Evolutionary conservation across 1,140 invertebrate genomes (phyloP), one percentile per base, ranked within the genome.

Genomic region (Leptopilina clavipes): DNA sequence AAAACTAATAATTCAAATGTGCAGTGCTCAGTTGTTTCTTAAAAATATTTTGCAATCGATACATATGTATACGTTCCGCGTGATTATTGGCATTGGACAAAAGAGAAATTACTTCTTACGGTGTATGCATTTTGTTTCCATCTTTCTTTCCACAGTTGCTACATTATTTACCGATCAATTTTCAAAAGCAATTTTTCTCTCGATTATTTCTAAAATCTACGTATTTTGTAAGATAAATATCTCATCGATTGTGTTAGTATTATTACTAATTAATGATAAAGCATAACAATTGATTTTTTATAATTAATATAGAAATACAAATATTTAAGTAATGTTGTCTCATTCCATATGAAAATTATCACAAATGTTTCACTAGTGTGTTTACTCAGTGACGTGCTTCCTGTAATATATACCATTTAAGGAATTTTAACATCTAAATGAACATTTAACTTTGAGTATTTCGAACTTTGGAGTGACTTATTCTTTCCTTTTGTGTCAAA

Each of bases 91-190:
- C 25, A 65, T 37, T 65, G 12, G 44, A 54, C 37, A 65, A 73
- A 75, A 56, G 74, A 76, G 74, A 79, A 79, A 79, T 79, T 73
- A 73, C 72, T 40, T 52, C 45, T 73, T 79, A 59, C 56, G 37
- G 25, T 76, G 45, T 54, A 79, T 43, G 25, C 59, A 52, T 65
- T 65, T 65, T 65, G 22, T 37, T 14, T 65, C 11, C n/a, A n/a
- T 65, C 11, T 19, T 59, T 31, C 25, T 25, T 65, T 65, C 25
- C 56, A 12, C 22, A 59, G 18, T 31, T 3, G 14, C 25, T 31
- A 65, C 25, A 65, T 37, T 59, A 25, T 59, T 65, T 17, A 6
- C 25, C 25, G 5, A 65, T 65, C 25, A 25, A 11, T 12, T 65
- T 37, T 31, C 14, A 22, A 65, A 65, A 65, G 12, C 59, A 14